A percentile compares a stretch with the other conserved stretches of the same genome.
Conservation (phyloP, 2,113 vertebrate species). For the Lucifuga dentata region DNA sequence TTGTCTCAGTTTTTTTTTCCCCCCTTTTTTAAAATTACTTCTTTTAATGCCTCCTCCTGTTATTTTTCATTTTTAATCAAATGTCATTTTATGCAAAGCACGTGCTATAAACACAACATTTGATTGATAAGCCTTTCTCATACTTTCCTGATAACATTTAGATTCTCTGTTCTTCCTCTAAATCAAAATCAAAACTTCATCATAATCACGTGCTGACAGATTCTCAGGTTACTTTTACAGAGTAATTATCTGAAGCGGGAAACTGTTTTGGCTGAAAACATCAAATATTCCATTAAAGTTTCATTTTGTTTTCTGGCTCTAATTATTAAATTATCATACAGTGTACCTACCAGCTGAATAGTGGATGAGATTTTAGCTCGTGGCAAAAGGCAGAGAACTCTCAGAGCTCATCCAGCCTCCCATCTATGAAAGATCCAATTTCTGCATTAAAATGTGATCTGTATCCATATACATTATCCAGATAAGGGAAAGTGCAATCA, state of each 20-base stretch:
- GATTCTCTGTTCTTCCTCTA: neutral
- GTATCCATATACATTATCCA: too few species aligned
- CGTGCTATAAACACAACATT: too few species aligned
- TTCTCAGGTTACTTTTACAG: neutral
- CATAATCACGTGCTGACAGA: constrained; percentile 6
- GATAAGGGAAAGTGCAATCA: too few species aligned
- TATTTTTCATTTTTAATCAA: too few species aligned
- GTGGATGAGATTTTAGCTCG: constrained; percentile 31
- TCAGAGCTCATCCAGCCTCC: too few species aligned
- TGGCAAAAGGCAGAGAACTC: constrained; percentile 21
- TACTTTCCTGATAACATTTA: constrained; percentile 6
- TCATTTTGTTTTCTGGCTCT: constrained; percentile 48
- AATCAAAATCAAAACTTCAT: constrained; percentile 11
- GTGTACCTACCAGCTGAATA: constrained; percentile 30
- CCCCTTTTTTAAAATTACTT: too few species aligned
- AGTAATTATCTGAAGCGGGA: constrained; percentile 26
- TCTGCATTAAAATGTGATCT: too few species aligned
- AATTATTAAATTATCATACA: constrained; percentile 57
- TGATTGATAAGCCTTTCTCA: neutral
- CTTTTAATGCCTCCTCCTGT: too few species aligned
- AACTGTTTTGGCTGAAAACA: constrained; percentile 25
- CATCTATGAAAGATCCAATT: too few species aligned
- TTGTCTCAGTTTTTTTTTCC: too few species aligned
- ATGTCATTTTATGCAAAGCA: too few species aligned
- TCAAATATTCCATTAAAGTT: constrained; percentile 45